Evolutionary conservation across 2,113 vertebrate genomes (phyloP).

Genomic region (Scolopax mira): DNA sequence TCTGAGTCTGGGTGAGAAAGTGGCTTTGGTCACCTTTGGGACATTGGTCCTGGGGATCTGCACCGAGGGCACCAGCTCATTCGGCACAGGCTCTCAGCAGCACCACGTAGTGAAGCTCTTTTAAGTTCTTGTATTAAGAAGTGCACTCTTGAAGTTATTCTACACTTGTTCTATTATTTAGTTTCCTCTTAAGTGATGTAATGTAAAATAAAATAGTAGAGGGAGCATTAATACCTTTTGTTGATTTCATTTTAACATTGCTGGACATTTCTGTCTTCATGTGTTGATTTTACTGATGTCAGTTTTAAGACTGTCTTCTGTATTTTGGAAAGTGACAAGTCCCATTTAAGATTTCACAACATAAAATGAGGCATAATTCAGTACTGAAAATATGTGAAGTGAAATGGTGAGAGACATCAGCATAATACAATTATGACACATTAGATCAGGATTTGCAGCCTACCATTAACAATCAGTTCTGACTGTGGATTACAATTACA

Average conservation of each 20-base stretch:
- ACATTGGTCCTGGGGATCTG: background rate
- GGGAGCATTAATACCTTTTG: background rate
- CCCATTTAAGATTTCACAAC: conserved; percentile 60
- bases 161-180: background rate
- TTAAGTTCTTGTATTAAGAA: background rate
- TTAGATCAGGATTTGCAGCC: conserved; percentile 72
- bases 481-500: conserved; percentile 57
- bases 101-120: no score
- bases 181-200: background rate
- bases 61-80: background rate
- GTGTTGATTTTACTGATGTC: background rate
- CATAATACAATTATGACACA: conserved; percentile 71
- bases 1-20: background rate
- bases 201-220: background rate
- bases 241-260: conserved; percentile 1
- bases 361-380: conserved; percentile 60
- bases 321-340: conserved; percentile 71
- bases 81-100: background rate
- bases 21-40: background rate
- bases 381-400: conserved; percentile 27
- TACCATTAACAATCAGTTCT: conserved; percentile 65
- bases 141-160: background rate
- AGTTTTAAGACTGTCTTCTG: conserved; percentile 36
- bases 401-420: conserved; percentile 58
- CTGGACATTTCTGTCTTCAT: background rate